Conservation (phyloP, 2,113 vertebrate species). For the Zootoca vivipara region DNA sequence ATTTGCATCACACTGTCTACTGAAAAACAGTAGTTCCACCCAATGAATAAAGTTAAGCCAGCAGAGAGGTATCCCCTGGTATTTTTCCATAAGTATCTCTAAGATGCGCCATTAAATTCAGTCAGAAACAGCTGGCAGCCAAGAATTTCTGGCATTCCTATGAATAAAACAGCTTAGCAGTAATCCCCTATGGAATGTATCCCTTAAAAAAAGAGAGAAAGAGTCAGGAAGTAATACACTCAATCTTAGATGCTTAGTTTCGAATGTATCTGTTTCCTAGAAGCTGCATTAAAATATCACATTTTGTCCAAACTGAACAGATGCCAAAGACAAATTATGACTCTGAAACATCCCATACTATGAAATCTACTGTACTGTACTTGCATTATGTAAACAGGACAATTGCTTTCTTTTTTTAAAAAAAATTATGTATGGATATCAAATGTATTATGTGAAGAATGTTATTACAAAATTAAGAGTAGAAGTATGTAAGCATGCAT, state of each 20-base stretch:
- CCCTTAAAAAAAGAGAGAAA: slow-evolving; percentile 53
- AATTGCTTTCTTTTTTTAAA: neutral
- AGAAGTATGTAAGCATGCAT: neutral
- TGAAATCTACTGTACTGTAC: too few relatives aligned
- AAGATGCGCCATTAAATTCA: slow-evolving; percentile 27
- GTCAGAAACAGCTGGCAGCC: slow-evolving; percentile 59
- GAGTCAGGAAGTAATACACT: neutral
- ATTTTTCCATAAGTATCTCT: slow-evolving; percentile 43
- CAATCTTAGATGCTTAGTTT: slow-evolving; percentile 8
- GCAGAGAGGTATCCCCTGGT: neutral
- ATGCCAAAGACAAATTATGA: neutral
- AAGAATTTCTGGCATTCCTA: slow-evolving; percentile 36
- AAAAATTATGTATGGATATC: neutral
- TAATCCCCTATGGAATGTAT: slow-evolving; percentile 53
- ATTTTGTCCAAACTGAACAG: neutral
- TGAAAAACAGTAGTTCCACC: neutral
- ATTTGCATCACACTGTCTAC: neutral
- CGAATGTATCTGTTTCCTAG: slow-evolving; percentile 1
- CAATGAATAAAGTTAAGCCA: neutral
- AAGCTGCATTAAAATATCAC: slow-evolving; percentile 12
- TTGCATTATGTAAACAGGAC: neutral
- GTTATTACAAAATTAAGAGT: neutral
- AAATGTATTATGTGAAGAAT: neutral
- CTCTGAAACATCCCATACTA: neutral
- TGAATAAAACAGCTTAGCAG: slow-evolving; percentile 60